Conservation (phyloP, 1,140 invertebrate species). For the Sarcophaga bullata region DNA sequence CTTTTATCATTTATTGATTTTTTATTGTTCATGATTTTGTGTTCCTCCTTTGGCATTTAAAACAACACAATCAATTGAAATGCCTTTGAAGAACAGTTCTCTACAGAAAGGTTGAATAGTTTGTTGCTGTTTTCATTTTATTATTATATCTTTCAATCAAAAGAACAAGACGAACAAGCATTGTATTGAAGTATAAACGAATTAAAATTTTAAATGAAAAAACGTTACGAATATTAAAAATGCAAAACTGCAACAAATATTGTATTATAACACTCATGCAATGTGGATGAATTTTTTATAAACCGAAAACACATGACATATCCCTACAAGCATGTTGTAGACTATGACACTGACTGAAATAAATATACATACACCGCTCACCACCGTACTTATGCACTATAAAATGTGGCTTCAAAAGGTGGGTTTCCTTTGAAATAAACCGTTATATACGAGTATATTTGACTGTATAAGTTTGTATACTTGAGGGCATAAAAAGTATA, state of each 20-base stretch:
- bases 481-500: conserved; percentile 2
- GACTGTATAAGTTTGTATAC: not conserved
- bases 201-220: not conserved
- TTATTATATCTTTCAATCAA: too few species aligned
- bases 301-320: not conserved
- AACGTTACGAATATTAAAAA: not conserved
- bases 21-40: too few species aligned
- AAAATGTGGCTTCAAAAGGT: conserved; percentile 23
- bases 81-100: too few species aligned
- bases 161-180: too few species aligned
- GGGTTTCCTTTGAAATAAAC: not conserved
- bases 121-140: too few species aligned
- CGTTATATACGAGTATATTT: not conserved
- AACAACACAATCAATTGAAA: too few species aligned
- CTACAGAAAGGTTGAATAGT: too few species aligned
- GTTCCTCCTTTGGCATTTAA: too few species aligned
- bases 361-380: not conserved
- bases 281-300: conserved; percentile 3
- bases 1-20: too few species aligned
- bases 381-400: not conserved
- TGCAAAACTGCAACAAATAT: conserved; percentile 16
- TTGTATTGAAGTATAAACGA: too few species aligned
- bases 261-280: conserved; percentile 5
- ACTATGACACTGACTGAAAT: not conserved
- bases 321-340: not conserved